Conservation (phyloP, 1,140 invertebrate species). For the Brachystomella parvula region DNA sequence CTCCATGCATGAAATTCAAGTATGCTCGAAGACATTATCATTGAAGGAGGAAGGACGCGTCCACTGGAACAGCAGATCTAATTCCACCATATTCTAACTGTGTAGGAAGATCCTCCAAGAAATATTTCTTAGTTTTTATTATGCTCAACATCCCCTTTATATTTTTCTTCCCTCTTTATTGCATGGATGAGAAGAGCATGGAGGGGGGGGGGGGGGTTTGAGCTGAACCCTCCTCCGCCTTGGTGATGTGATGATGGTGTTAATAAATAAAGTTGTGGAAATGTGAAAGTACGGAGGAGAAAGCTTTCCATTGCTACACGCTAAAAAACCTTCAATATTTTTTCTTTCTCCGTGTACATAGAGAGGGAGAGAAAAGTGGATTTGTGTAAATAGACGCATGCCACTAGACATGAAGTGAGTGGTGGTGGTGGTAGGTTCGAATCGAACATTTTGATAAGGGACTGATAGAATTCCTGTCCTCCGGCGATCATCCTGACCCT, state of each 20-base stretch:
- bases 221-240: not conserved
- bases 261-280: not conserved
- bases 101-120: not conserved
- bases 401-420: not conserved
- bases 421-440: not conserved
- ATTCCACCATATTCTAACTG: too few relatives aligned
- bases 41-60: too few relatives aligned
- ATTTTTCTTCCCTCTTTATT: not conserved
- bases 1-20: not conserved
- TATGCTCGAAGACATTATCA: not conserved
- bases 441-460: not conserved
- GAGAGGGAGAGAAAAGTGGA: not conserved
- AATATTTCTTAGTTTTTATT: not conserved
- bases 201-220: not conserved
- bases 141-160: not conserved
- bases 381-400: not conserved
- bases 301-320: not conserved
- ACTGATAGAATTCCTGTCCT: not conserved
- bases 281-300: not conserved
- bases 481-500: not conserved
- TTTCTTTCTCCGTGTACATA: not conserved
- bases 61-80: too few relatives aligned
- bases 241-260: not conserved
- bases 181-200: not conserved
- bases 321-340: not conserved